Evolutionary conservation across 2,113 vertebrate species (phyloP).

Genomic region (Glareola pratincola): DNA sequence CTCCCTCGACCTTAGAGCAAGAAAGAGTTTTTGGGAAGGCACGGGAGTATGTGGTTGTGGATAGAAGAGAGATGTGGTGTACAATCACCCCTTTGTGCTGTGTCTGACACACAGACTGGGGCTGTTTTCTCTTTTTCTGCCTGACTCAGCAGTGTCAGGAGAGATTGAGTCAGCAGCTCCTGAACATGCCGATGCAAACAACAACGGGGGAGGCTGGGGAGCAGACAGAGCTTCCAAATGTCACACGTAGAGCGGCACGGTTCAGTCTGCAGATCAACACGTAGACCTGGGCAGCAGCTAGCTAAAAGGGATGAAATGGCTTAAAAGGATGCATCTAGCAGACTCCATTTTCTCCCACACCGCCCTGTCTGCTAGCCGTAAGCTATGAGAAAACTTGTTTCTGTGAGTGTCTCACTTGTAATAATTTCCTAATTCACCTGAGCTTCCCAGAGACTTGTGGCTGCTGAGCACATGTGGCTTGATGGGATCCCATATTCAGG

Average conservation of each 20-base stretch:
- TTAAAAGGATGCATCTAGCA: not conserved
- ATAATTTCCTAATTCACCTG: not conserved
- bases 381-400: not conserved
- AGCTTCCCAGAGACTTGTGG: not conserved
- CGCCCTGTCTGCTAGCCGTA: not conserved
- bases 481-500: not conserved
- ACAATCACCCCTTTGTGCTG: not conserved
- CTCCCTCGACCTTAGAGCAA: not conserved
- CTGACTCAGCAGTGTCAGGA: conserved; percentile 23
- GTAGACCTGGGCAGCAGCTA: not conserved
- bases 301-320: not conserved
- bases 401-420: not conserved
- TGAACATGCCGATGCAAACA: not conserved
- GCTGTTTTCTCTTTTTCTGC: not conserved
- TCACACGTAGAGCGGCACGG: not conserved
- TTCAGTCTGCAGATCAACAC: fast-evolving
- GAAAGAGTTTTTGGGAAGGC: not conserved
- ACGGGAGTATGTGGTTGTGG: not conserved
- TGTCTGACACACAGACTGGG: not conserved
- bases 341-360: not conserved
- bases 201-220: not conserved
- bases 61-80: not conserved
- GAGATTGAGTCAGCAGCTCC: conserved; percentile 31
- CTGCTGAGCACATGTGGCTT: not conserved
- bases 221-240: not conserved